phyloP scores from a whole-genome alignment of 2,888 invertebrate genomes.

The Heliconius ismenius region DNA sequence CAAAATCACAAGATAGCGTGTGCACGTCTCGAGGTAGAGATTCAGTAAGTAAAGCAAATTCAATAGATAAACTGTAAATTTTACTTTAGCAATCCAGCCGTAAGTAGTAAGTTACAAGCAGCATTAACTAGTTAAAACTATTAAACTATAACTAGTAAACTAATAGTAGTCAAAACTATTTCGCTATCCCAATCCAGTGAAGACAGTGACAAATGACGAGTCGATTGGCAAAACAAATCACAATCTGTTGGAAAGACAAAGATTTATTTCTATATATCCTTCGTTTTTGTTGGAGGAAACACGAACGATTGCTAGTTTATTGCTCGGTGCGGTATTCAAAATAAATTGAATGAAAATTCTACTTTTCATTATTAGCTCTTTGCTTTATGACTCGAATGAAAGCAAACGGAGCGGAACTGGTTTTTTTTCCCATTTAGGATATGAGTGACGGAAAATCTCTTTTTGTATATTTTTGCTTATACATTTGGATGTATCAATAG shows the following conservation, averaged over 20 bases:
- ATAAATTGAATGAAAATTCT: constrained; percentile 40
- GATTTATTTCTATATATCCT: constrained; percentile 50
- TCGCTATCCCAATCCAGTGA: constrained; percentile 21
- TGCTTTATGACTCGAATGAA: constrained; percentile 39
- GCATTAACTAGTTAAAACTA: too few species aligned
- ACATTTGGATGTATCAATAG: not conserved
- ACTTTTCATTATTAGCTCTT: constrained; percentile 39
- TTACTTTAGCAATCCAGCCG: not conserved
- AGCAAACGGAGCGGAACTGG: constrained; percentile 36
- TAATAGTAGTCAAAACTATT: constrained; percentile 13
- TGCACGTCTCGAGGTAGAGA: not conserved
- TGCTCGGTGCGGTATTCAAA: constrained; percentile 32
- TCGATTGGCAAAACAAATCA: constrained; percentile 50
- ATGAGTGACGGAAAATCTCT: constrained; percentile 20
- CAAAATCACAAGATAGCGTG: not conserved
- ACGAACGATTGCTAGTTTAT: constrained; percentile 41
- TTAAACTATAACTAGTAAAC: too few species aligned
- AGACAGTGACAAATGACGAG: constrained; percentile 50
- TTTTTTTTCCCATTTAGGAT: constrained; percentile 33
- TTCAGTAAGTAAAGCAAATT: not conserved
- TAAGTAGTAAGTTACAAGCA: not conserved
- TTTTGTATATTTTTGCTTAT: not conserved
- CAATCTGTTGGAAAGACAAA: constrained; percentile 48
- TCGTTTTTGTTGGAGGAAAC: constrained; percentile 34
- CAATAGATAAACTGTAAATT: not conserved